Evolutionary conservation across 1,140 invertebrate genomes (phyloP), one percentile per base, ranked within the genome.

Genomic region (Lethocerus indicus): DNA sequence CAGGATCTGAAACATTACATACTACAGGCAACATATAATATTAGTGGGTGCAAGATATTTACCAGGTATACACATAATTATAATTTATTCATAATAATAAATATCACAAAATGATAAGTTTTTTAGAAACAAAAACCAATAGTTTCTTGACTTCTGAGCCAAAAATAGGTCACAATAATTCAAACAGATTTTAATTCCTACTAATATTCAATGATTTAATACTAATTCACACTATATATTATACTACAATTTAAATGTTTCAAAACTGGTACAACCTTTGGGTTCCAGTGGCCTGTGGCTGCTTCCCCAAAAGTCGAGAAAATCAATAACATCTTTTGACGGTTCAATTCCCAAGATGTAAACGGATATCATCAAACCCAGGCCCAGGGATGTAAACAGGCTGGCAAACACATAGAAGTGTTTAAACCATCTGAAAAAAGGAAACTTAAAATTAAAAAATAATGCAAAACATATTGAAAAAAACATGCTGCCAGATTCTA

Each of bases 331-430:
- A 60, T 60, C 67, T 60, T 54, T 47, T 7, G 77, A 42, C 61
- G 61, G 54, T 57, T 70, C 52, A 3, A 75, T 63, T 37, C 72
- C 58, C 49, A 60, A 25, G 0, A 28, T 54, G 47, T 63, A 63
- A 50, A 61, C 67, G 27, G 58, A 53, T 7, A 69, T 28, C 14
- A 72, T 57, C 18, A 77, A 57, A 14, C 64, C 45, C 4, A 81
- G 61, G 23, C 66, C 60, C 26, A 64, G 39, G 25, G 65, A 59
- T 41, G 71, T 71, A 50, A 72, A 64, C 20, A 76, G 52, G n/a
- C 69, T 63, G 16, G 78, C 72, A 57, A 80, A 75, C 4, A 74
- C 48, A 58, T 86, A 87, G 59, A 84, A 85, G 64, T 87, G 82
- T 57, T 63, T 70, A 57, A 83, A 86, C 66, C 73, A 80, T 37